Conservation (phyloP, 2,888 invertebrate genomes). For the Conus canariensis region DNA sequence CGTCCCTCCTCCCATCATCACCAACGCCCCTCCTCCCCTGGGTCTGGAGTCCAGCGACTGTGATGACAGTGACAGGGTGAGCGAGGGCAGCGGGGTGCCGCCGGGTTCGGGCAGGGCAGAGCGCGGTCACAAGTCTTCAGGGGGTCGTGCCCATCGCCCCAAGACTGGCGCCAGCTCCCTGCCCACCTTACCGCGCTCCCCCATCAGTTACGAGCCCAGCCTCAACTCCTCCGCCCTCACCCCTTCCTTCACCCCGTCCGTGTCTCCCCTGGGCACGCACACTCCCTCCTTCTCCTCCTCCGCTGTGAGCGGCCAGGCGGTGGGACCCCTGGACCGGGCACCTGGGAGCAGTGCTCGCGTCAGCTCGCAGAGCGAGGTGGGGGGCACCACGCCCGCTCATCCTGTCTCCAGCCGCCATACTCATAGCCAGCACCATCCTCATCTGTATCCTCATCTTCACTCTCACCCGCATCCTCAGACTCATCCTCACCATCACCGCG, state of each 20-base stretch:
- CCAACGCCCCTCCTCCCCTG: constrained; percentile 88
- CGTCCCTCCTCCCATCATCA: constrained; percentile 90
- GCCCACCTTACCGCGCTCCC: constrained; percentile 92
- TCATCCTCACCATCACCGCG: neutral
- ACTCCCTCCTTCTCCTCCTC: constrained; percentile 91
- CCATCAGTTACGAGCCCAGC: constrained; percentile 92
- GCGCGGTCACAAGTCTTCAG: neutral
- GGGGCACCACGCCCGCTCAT: neutral
- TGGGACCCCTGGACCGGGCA: constrained; percentile 51
- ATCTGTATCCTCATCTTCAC: neutral
- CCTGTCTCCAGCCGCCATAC: neutral
- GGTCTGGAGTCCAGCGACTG: neutral
- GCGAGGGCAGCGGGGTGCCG: neutral
- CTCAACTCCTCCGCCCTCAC: constrained; percentile 88
- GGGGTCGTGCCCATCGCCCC: constrained; percentile 61
- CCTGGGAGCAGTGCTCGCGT: constrained; percentile 47
- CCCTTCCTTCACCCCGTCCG: constrained; percentile 95
- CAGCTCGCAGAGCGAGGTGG: constrained; percentile 20
- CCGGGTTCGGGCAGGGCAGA: neutral
- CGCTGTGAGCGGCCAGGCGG: constrained; percentile 40
- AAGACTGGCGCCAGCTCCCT: constrained; percentile 78
- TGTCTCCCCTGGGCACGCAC: constrained; percentile 94
- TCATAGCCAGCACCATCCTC: neutral
- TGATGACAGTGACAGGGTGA: constrained; percentile 43
- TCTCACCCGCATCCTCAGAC: neutral